Conservation (phyloP, 2,888 invertebrate genomes). For the Cheilosia grossa region DNA sequence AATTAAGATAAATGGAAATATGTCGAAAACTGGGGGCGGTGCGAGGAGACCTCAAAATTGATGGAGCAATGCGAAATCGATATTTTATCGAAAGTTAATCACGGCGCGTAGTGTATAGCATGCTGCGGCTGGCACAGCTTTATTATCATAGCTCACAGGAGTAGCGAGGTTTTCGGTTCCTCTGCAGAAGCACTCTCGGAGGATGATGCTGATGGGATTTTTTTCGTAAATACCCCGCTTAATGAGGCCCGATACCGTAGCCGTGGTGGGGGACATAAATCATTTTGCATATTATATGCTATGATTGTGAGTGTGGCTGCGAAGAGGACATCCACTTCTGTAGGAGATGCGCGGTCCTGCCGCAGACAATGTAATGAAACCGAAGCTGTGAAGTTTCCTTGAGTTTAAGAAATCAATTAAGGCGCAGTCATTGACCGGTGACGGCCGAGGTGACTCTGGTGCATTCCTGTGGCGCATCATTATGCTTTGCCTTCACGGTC, state of each 20-base stretch:
- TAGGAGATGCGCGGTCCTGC: not conserved
- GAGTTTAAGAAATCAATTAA: constrained; percentile 56
- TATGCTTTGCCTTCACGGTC: not conserved
- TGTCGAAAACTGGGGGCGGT: constrained; percentile 44
- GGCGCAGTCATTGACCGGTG: constrained; percentile 2
- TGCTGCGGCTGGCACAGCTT: constrained; percentile 12
- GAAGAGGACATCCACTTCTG: not conserved
- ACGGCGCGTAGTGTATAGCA: constrained; percentile 9
- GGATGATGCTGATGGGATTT: constrained; percentile 26
- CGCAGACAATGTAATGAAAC: constrained; percentile 7
- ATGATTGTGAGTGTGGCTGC: not conserved
- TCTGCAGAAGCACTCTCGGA: constrained; percentile 7
- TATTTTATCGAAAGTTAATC: constrained; percentile 67
- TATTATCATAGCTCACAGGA: constrained; percentile 62
- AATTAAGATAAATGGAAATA: constrained; percentile 72
- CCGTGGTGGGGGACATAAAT: constrained; percentile 48
- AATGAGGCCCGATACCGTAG: constrained; percentile 54
- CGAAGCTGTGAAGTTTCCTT: constrained; percentile 39
- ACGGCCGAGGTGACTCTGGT: not conserved
- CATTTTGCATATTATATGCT: constrained; percentile 39
- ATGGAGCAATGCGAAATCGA: constrained; percentile 58
- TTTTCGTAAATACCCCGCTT: constrained; percentile 38
- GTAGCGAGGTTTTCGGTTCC: not conserved
- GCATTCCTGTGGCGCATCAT: not conserved
- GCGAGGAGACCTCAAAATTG: constrained; percentile 19